Percentiles rank a stretch among this genome's conserved stretches.
These are phyloP conservation scores for Callipepla squamata DNA, from an alignment of 2,113 vertebrate species.

Conservation along the genomic window DNA sequence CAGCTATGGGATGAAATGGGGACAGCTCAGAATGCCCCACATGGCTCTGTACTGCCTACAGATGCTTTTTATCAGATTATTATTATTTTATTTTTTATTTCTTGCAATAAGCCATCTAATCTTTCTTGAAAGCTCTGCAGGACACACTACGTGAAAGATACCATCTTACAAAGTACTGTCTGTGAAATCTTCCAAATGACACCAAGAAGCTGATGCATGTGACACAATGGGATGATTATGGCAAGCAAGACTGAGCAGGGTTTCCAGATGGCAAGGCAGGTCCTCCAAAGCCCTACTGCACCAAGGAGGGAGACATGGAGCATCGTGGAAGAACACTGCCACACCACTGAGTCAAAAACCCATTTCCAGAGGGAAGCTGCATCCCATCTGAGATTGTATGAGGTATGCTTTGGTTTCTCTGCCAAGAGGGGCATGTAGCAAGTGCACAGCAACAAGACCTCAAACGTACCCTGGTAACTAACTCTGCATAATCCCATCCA, in stretches of 20 bases:
- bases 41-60: fast-evolving
- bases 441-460: background rate
- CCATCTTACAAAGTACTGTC: background rate
- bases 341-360: background rate
- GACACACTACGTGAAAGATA: background rate
- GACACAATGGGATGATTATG: background rate
- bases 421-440: no score
- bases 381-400: background rate
- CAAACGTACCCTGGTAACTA: background rate
- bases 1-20: background rate
- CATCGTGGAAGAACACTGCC: background rate
- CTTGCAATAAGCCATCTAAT: background rate
- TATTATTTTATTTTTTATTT: no score
- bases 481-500: background rate
- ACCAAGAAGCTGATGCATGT: background rate
- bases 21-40: background rate
- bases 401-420: background rate
- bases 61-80: background rate
- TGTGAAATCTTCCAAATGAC: background rate
- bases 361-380: fast-evolving
- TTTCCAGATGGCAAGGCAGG: background rate
- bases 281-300: background rate
- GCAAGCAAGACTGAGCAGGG: background rate
- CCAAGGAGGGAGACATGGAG: background rate
- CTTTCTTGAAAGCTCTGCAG: background rate